Conservation (phyloP, 2,797 vertebrate genomes). For the Cirrhinus molitorella region DNA sequence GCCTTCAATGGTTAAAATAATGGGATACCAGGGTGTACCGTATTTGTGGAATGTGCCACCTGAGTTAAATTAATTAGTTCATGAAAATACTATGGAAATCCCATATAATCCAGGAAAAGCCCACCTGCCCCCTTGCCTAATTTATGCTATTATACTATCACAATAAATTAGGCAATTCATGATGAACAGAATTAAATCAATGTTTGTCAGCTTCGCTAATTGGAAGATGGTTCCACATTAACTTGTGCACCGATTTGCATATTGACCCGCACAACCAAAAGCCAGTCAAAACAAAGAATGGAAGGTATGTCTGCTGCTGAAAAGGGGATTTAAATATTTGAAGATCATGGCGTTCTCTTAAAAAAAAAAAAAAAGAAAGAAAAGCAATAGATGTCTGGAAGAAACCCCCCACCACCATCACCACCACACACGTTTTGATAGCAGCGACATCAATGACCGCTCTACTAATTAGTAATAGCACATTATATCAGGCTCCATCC, state of each 20-base stretch:
- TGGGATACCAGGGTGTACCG: neutral
- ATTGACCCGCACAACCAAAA: constrained; percentile 2
- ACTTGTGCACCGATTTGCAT: constrained; percentile 2
- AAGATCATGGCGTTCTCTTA: constrained; percentile 42
- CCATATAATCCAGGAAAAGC: constrained; percentile 8
- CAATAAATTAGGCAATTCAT: constrained; percentile 32
- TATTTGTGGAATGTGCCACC: constrained; percentile 6
- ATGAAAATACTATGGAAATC: constrained; percentile 28
- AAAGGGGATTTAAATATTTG: constrained; percentile 77
- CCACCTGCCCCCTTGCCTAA: neutral
- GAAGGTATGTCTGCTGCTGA: constrained; percentile 40
- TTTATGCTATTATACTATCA: constrained; percentile 34
- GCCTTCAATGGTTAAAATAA: neutral
- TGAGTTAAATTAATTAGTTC: constrained; percentile 13
- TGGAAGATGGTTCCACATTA: constrained; percentile 35
- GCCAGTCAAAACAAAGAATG: constrained; percentile 16
- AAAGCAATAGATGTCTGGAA: constrained; percentile 20
- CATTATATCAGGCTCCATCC: constrained; percentile 81
- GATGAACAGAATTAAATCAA: constrained; percentile 31
- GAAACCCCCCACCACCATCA: constrained; percentile 20
- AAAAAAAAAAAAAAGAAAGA: neutral
- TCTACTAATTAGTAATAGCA: constrained; percentile 85
- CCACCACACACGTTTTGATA: constrained; percentile 74
- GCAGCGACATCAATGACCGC: constrained; percentile 77
- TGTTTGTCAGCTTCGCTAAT: constrained; percentile 43